phyloP scores from a whole-genome alignment of 2,888 invertebrate genomes.

The Achlya flavicornis region DNA sequence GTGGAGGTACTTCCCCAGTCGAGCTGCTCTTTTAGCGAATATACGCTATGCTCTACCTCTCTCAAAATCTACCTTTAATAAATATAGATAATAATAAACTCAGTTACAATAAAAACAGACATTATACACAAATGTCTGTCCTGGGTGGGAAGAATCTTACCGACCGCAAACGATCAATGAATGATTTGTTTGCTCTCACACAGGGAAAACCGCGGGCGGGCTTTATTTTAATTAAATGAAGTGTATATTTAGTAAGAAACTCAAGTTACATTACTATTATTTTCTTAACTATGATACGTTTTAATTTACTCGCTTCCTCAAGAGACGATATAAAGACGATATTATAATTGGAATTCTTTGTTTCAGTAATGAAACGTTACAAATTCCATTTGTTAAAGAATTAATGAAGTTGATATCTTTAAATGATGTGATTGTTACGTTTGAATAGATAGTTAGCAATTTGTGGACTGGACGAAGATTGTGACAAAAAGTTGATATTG shows the following conservation, averaged over 20 bases:
- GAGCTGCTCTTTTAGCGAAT: too few species aligned
- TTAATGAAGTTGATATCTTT: conserved; percentile 17
- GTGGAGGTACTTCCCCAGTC: too few species aligned
- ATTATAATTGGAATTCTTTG: conserved; percentile 23
- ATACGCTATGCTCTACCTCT: too few species aligned
- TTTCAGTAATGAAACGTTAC: conserved; percentile 19
- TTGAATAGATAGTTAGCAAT: neutral
- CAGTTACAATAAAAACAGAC: too few species aligned
- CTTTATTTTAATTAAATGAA: too few species aligned
- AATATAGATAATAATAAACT: too few species aligned
- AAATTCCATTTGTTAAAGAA: conserved; percentile 17
- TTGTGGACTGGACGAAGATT: neutral
- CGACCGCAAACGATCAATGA: too few species aligned
- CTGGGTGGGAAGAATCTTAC: too few species aligned
- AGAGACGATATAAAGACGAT: conserved; percentile 20
- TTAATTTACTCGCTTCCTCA: conserved; percentile 22
- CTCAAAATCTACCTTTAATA: too few species aligned
- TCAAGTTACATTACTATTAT: neutral
- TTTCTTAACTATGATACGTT: neutral
- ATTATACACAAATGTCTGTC: too few species aligned
- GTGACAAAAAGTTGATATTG: neutral
- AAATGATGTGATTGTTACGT: conserved; percentile 13
- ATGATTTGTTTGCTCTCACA: too few species aligned
- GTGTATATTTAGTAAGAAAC: neutral
- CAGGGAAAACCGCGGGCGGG: too few species aligned